Evolutionary conservation across 2,113 vertebrate genomes (phyloP).

Genomic region (Aramus guarauna): DNA sequence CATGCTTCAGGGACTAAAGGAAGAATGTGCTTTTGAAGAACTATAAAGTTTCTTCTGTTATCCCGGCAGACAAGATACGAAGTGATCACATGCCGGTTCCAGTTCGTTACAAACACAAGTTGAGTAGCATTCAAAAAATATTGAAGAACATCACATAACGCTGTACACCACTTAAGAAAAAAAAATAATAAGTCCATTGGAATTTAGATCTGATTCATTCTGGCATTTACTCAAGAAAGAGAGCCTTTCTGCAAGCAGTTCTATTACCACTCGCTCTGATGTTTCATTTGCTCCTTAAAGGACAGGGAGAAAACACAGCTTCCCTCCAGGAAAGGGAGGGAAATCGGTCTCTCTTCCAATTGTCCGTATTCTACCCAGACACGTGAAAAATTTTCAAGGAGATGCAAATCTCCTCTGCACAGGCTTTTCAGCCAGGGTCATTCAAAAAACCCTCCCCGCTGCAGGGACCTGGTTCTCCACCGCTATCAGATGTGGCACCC

Average conservation of each 20-base stretch:
- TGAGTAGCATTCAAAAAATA: not conserved
- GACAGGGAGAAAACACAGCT: not conserved
- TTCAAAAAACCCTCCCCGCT: not conserved
- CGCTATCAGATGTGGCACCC: not conserved
- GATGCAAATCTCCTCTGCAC: not conserved
- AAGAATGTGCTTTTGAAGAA: not conserved
- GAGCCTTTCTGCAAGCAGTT: not conserved
- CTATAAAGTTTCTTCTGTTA: not conserved
- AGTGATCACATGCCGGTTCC: not conserved
- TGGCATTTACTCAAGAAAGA: not conserved
- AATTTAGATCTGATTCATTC: not conserved
- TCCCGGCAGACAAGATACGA: not conserved
- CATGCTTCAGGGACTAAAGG: not conserved
- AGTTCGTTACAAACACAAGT: not conserved
- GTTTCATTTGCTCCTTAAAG: not conserved
- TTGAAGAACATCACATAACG: not conserved
- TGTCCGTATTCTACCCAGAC: not conserved
- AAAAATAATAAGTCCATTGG: not conserved
- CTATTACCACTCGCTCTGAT: not conserved
- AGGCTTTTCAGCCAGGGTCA: not conserved
- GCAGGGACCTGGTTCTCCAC: not conserved
- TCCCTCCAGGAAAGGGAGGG: not conserved
- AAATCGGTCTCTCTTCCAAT: not conserved
- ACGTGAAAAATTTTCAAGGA: not conserved
- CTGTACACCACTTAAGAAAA: not conserved